Base-by-base conservation (phyloP, 2,113 vertebrate genomes). In the Microcebus tavaratra region DNA sequence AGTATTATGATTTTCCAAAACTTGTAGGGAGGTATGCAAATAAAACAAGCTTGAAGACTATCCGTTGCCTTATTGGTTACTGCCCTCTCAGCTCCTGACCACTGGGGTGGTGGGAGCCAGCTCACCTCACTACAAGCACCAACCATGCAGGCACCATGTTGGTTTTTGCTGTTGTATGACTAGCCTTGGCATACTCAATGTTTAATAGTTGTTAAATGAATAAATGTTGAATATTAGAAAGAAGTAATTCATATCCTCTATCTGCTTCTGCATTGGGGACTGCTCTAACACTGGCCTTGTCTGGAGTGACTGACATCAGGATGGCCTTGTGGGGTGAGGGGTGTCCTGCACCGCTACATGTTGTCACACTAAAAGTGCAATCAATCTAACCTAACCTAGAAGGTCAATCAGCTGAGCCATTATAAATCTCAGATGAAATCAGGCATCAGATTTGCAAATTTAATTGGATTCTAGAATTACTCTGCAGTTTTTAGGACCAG, bases 381-480 rank as follows among this genome's bases (percentile, higher is more conserved):
- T 45, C 39, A 83, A 7, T 65, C 55, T 79, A 67, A 59, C 27
- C 34, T 59, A 59, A 92, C 59, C 70, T 79, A 53, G 8, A 90
- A 48, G 11, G 50, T 79, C 89, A 48, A 86, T 34, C 36, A 25
- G 53, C 29, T 67, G 39, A 78, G 18, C 73, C n/a, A 65, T 76
- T 68, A 65, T 78, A 92, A 86, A 57, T 75, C 88, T 92, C 36
- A 48, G 42, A 79, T 78, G 53, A 89, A 87, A 95, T 63, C 70
- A 88, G 21, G 9, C 21, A 91, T 63, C 83, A 63, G 61, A 70
- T 75, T 84, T 90, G 80, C 63, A 67, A 81, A 91, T 86, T 34
- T n/a, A 67, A 68, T 61, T 39, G 4, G 63, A 83, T 80, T 83
- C 63, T 72, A 84, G 61, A 95, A 45, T 85, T 95, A 65, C 50